Conservation (phyloP, 2,113 vertebrate genomes). For the Cyprinodon brontotheroides region DNA sequence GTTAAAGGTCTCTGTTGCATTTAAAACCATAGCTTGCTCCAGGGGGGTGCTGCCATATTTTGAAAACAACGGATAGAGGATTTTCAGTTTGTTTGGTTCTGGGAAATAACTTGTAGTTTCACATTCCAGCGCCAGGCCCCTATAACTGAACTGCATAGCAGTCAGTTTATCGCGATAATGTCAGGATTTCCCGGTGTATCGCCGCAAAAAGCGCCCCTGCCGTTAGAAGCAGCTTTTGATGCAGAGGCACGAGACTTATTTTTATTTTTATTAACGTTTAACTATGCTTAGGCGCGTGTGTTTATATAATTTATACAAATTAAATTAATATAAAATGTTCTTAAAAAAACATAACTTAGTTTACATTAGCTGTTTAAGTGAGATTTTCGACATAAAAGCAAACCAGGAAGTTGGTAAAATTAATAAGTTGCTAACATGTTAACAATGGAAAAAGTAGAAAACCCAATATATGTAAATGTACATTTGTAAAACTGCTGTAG, state of each 20-base stretch:
- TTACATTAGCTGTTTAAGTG: no score
- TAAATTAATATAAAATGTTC: no score
- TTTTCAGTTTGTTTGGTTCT: constrained; percentile 26
- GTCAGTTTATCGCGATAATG: constrained; percentile 65
- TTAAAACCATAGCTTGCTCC: constrained; percentile 30
- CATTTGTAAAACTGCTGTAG: not conserved
- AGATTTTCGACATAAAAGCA: not conserved
- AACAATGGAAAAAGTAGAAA: no score
- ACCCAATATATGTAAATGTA: not conserved
- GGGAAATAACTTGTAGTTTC: constrained; percentile 64
- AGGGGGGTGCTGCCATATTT: not conserved
- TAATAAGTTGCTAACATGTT: not conserved
- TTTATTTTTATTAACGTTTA: not conserved
- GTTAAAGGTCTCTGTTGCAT: constrained; percentile 32
- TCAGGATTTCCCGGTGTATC: constrained; percentile 28
- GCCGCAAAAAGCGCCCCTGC: not conserved
- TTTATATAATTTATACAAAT: not conserved
- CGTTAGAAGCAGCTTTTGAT: not conserved
- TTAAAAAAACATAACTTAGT: no score
- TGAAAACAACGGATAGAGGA: not conserved
- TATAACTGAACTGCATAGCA: constrained; percentile 41
- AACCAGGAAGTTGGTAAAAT: constrained; percentile 66
- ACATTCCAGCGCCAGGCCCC: constrained; percentile 69
- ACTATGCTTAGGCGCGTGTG: not conserved
- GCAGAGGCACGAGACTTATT: not conserved